These are phyloP conservation scores for Datnioides undecimradiatus DNA, from an alignment of 2,113 vertebrate genomes.

Conservation along the genomic window DNA sequence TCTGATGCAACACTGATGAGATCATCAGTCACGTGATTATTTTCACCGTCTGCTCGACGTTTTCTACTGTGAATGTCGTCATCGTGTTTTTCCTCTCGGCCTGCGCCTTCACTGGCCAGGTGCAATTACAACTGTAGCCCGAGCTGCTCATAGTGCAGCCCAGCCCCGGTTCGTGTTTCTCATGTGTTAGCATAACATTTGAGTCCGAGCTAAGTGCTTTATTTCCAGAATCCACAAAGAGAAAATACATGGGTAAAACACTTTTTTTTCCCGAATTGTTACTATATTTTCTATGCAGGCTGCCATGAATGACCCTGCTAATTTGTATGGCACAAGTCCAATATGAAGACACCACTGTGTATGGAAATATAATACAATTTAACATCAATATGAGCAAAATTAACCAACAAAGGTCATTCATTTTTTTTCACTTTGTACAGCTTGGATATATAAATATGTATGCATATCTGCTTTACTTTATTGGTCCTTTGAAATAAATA, in stretches of 20 bases:
- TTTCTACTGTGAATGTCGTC: constrained; percentile 56
- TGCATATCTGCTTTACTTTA: neutral
- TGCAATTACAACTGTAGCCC: neutral
- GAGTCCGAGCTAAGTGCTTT: neutral
- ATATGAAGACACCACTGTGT: neutral
- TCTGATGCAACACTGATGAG: constrained; percentile 17
- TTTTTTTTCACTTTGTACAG: neutral
- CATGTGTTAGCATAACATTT: neutral
- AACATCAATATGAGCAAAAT: neutral
- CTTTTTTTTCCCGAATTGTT: neutral
- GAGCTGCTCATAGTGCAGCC: constrained; percentile 16
- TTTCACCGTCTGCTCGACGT: constrained; percentile 23
- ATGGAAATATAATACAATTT: neutral
- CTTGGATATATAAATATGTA: too few relatives aligned
- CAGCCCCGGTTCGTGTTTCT: neutral
- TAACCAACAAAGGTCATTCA: neutral
- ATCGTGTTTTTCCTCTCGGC: neutral
- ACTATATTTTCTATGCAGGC: neutral
- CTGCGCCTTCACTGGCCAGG: neutral
- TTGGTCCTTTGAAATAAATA: neutral
- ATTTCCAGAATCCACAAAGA: neutral
- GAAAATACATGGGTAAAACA: too few relatives aligned
- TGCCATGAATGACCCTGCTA: neutral
- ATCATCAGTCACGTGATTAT: constrained; percentile 38
- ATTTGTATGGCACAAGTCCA: neutral